These are phyloP conservation scores for Drosophila anomalipes DNA, from an alignment of 2,888 invertebrate species.

Conservation along the genomic window DNA sequence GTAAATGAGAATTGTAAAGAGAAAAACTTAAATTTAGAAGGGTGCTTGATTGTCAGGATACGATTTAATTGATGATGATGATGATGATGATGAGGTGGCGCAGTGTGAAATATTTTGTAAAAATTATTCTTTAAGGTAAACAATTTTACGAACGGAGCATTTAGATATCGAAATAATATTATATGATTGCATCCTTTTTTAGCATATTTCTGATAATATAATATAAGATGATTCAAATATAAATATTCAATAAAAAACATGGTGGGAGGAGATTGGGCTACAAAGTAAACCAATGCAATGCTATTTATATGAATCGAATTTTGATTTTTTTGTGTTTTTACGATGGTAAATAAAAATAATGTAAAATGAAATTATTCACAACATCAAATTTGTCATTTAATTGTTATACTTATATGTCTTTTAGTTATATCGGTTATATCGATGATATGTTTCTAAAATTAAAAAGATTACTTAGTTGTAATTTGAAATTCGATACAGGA, in stretches of 20 bases:
- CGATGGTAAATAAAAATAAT: no score
- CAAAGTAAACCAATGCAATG: not conserved
- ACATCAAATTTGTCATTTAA: not conserved
- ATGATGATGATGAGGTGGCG: not conserved
- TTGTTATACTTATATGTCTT: not conserved
- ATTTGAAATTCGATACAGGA: not conserved
- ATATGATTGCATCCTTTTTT: not conserved
- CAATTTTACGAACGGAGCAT: not conserved
- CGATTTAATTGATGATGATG: not conserved
- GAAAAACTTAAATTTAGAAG: not conserved
- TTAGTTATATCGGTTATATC: not conserved
- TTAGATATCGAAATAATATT: not conserved
- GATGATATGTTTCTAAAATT: not conserved
- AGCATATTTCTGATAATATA: no score
- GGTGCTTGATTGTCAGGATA: not conserved
- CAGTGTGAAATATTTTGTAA: not conserved
- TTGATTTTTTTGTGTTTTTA: no score
- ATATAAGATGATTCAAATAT: no score
- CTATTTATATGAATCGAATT: not conserved
- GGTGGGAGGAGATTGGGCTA: not conserved
- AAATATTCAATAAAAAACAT: not conserved
- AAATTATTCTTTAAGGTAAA: no score
- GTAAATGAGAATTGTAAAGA: not conserved
- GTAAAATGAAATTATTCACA: not conserved
- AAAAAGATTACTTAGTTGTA: not conserved